phyloP scores from a whole-genome alignment of 2,113 vertebrate species.

The Mustelus asterias region DNA sequence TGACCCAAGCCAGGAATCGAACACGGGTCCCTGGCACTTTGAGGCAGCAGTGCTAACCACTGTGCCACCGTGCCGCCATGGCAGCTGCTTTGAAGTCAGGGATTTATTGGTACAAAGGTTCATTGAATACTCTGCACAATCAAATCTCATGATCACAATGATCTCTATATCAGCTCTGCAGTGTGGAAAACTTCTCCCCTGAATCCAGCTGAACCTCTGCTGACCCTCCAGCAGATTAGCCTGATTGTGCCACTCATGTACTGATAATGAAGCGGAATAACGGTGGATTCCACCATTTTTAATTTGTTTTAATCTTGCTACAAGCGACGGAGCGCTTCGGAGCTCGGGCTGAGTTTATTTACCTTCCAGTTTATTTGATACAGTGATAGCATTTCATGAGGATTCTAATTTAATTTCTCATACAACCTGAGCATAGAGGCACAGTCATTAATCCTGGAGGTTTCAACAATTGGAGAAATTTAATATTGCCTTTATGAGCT shows the following conservation, averaged over 20 bases:
- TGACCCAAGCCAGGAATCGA: too few relatives aligned
- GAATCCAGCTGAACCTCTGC: neutral
- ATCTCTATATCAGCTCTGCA: neutral
- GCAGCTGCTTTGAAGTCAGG: neutral
- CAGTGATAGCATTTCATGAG: neutral
- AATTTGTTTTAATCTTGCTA: neutral
- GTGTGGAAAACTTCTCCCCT: neutral
- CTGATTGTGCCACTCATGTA: neutral
- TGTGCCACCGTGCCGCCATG: neutral
- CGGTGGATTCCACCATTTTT: neutral
- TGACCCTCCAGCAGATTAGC: neutral
- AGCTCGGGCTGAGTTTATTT: neutral
- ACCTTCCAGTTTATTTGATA: neutral
- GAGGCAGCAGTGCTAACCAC: too few relatives aligned
- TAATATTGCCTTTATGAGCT: neutral
- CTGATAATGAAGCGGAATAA: constrained; percentile 7
- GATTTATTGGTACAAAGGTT: neutral
- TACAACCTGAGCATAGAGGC: neutral
- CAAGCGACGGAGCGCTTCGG: neutral
- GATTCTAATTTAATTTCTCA: neutral
- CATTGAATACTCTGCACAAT: neutral
- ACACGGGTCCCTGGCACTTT: too few relatives aligned
- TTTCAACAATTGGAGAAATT: neutral
- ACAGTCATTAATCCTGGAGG: neutral
- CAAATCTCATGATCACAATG: neutral